Conservation (phyloP, 2,797 vertebrate genomes). For the Enoplosus armatus region DNA sequence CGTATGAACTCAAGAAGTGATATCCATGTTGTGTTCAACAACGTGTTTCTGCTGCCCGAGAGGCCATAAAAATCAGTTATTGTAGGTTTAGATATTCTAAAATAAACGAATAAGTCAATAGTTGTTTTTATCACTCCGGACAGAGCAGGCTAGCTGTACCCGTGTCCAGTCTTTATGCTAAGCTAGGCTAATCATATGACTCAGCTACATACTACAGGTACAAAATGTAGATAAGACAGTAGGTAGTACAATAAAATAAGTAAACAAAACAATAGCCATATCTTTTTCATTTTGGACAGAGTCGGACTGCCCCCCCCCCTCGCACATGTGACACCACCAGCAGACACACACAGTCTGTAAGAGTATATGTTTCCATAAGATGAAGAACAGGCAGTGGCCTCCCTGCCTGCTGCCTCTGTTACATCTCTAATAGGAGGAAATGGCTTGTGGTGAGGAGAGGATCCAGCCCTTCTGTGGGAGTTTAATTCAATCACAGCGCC, state of each 20-base stretch:
- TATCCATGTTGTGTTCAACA: no score
- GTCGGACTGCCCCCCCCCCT: no score
- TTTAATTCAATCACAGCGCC: conserved; percentile 83
- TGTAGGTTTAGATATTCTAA: neutral
- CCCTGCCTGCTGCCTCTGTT: conserved; percentile 68
- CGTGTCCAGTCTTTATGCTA: neutral
- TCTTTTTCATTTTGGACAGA: neutral
- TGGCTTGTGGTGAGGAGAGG: conserved; percentile 71
- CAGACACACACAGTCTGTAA: neutral
- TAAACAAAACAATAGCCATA: neutral
- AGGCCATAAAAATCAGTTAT: no score
- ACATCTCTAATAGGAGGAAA: conserved; percentile 83
- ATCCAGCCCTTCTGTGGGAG: conserved; percentile 82
- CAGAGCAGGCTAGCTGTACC: neutral
- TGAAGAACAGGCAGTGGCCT: conserved; percentile 27
- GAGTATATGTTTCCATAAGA: conserved; percentile 38
- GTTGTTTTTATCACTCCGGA: neutral
- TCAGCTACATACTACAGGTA: neutral
- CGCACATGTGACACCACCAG: no score
- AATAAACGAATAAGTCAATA: neutral
- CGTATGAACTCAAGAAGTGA: no score
- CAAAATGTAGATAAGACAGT: neutral
- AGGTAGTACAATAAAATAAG: neutral
- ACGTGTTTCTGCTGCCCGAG: no score
- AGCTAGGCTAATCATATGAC: neutral